phyloP scores from a whole-genome alignment of 2,113 vertebrate genomes.

The Alouatta palliata region DNA sequence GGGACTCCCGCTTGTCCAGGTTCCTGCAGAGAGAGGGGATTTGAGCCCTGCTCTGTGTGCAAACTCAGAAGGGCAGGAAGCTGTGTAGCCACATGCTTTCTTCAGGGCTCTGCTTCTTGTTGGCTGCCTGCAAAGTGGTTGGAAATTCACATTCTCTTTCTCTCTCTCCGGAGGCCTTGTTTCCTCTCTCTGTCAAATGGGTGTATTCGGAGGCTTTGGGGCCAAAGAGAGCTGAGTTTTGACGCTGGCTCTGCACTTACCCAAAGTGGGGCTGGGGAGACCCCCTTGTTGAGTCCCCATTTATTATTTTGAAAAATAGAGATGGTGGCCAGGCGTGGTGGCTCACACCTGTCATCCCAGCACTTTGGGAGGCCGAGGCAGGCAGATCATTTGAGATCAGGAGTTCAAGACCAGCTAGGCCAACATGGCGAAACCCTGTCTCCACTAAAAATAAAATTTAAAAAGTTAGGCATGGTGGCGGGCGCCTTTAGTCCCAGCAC shows the following conservation, averaged over 20 bases:
- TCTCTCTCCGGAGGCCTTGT: too few relatives aligned
- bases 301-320: neutral
- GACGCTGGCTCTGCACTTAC: neutral
- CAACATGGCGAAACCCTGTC: too few relatives aligned
- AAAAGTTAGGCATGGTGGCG: too few relatives aligned
- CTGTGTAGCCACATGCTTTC: accelerated
- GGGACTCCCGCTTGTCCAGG: neutral
- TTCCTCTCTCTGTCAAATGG: neutral
- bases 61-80: too few relatives aligned
- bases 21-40: neutral
- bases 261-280: neutral
- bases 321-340: accelerated
- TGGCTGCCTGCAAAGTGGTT: neutral
- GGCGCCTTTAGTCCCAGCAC: too few relatives aligned
- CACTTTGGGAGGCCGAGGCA: too few relatives aligned
- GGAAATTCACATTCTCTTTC: neutral
- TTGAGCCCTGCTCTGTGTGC: neutral
- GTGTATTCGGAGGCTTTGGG: neutral
- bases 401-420: too few relatives aligned
- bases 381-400: too few relatives aligned
- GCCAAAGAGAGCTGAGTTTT: neutral
- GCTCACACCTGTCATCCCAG: too few relatives aligned
- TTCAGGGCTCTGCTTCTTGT: neutral
- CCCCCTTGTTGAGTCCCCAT: neutral
- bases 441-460: too few relatives aligned